A percentile compares a stretch with the other conserved stretches of the same genome.
Evolutionary conservation across 1,140 invertebrate genomes (phyloP).

Genomic region (Ostrea edulis): DNA sequence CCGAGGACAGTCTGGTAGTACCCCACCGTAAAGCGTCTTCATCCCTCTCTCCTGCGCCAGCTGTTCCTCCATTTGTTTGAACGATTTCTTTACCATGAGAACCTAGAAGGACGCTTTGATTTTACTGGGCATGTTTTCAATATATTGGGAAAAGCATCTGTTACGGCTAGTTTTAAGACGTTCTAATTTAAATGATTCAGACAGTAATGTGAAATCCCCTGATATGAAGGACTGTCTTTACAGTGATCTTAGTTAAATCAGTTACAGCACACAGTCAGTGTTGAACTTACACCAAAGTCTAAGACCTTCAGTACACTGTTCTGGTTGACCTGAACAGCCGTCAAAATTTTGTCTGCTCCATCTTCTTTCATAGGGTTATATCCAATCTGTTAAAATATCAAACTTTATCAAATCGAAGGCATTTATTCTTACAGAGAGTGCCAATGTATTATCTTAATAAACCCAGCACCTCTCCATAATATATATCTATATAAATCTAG

Average conservation of each 20-base stretch:
- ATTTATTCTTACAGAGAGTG: not conserved
- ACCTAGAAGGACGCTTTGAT: conserved; percentile 59
- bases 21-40: conserved; percentile 65
- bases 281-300: conserved; percentile 66
- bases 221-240: no score
- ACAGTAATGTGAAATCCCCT: no score
- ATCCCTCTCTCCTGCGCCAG: conserved; percentile 84
- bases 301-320: conserved; percentile 60
- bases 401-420: not conserved
- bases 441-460: no score
- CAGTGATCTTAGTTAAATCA: no score
- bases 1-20: conserved; percentile 60
- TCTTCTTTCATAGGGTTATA: conserved; percentile 68
- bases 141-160: no score
- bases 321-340: conserved; percentile 68
- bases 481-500: no score
- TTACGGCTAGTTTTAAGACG: no score
- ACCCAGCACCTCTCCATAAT: no score
- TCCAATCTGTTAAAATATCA: conserved; percentile 60
- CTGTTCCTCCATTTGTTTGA: conserved; percentile 70
- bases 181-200: no score
- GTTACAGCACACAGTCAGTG: not conserved
- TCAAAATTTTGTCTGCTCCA: conserved; percentile 65
- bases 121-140: no score
- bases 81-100: conserved; percentile 69